A percentile compares a stretch with the other conserved stretches of the same genome.
Conservation (phyloP, 2,888 invertebrate genomes). For the Melipona beecheii region DNA sequence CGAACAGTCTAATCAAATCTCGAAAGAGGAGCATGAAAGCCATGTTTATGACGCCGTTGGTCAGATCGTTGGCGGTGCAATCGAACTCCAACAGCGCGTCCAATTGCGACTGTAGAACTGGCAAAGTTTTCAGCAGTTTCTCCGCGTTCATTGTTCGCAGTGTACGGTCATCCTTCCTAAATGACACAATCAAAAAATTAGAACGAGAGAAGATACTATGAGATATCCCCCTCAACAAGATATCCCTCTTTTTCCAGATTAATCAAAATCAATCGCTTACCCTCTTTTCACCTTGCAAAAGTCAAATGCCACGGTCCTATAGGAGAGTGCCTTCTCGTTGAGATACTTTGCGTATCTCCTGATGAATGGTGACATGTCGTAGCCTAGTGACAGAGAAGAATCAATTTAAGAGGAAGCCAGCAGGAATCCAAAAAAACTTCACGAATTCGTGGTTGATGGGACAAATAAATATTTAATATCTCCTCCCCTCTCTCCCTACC, state of each 20-base stretch:
- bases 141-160: conserved; percentile 98
- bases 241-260: too few relatives aligned
- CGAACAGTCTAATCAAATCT: conserved; percentile 99
- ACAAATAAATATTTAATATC: neutral
- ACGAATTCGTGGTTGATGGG: too few relatives aligned
- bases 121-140: conserved; percentile 97
- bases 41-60: conserved; percentile 99
- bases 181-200: conserved; percentile 53
- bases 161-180: conserved; percentile 98
- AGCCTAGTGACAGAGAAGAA: conserved; percentile 87
- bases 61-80: conserved; percentile 97
- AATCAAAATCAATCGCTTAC: conserved; percentile 84
- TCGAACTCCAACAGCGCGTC: conserved; percentile 98
- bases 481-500: neutral
- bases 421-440: neutral
- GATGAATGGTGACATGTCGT: conserved; percentile 99
- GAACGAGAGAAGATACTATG: too few relatives aligned
- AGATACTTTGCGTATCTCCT: conserved; percentile 99
- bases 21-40: conserved; percentile 99
- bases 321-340: conserved; percentile 99
- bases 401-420: neutral
- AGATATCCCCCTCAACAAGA: too few relatives aligned
- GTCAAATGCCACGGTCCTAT: conserved; percentile 99
- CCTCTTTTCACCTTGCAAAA: conserved; percentile 99
- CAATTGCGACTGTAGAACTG: conserved; percentile 97